A percentile compares a stretch with the other conserved stretches of the same genome.
phyloP scores from a whole-genome alignment of 1,140 invertebrate species.

The Atopsyche davidsoni region DNA sequence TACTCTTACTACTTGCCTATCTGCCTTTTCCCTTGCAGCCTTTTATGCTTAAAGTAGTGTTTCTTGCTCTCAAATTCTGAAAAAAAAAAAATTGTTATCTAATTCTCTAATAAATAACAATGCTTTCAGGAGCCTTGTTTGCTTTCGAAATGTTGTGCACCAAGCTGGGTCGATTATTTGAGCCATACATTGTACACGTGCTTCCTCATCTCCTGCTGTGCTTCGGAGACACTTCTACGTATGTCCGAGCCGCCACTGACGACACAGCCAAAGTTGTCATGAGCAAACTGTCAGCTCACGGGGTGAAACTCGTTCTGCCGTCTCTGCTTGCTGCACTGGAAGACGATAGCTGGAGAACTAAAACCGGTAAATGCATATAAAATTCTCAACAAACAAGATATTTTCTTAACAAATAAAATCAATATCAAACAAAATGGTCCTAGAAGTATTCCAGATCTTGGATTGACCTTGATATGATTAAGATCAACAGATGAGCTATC shows the following conservation, averaged over 20 bases:
- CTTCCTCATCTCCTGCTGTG: conserved; percentile 90
- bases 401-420: too few relatives aligned
- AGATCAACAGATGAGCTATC: too few relatives aligned
- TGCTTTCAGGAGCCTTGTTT: conserved; percentile 77
- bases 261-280: conserved; percentile 94
- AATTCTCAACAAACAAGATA: background rate
- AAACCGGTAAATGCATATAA: conserved; percentile 73
- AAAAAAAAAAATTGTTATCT: background rate
- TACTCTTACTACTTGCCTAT: too few relatives aligned
- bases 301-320: conserved; percentile 91
- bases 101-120: background rate
- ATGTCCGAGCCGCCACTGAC: conserved; percentile 86
- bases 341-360: conserved; percentile 98
- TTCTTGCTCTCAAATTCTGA: too few relatives aligned
- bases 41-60: too few relatives aligned
- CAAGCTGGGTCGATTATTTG: conserved; percentile 92
- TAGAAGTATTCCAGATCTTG: too few relatives aligned
- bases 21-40: too few relatives aligned
- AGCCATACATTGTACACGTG: conserved; percentile 97
- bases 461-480: too few relatives aligned
- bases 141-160: conserved; percentile 96
- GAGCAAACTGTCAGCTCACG: conserved; percentile 93
- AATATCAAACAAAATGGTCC: too few relatives aligned
- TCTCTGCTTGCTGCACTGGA: conserved; percentile 88
- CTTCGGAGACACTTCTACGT: conserved; percentile 92